Conservation (phyloP, 2,888 invertebrate genomes). For the Drosophila antonietae region DNA sequence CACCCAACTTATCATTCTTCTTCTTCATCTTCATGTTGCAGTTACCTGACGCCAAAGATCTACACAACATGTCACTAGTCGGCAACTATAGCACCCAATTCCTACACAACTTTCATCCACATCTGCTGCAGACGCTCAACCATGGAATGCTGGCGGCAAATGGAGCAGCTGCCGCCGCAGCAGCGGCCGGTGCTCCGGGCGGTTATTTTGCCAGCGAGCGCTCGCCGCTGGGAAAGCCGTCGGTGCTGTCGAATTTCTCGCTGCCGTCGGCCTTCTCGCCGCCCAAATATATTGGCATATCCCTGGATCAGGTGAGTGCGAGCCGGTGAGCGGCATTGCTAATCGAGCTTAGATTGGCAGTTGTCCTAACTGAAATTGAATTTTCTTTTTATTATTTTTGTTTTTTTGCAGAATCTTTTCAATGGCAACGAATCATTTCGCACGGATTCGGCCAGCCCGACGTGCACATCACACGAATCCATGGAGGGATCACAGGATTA, state of each 20-base stretch:
- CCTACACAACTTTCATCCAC: constrained; percentile 89
- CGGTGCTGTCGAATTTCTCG: constrained; percentile 88
- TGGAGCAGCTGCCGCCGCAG: constrained; percentile 80
- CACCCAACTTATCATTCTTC: neutral
- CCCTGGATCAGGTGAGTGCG: constrained; percentile 84
- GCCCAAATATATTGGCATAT: constrained; percentile 87
- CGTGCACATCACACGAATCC: constrained; percentile 87
- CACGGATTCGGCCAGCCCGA: constrained; percentile 87
- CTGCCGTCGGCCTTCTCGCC: constrained; percentile 90
- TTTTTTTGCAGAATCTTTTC: constrained; percentile 82
- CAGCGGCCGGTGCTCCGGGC: constrained; percentile 78
- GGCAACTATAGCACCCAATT: constrained; percentile 89
- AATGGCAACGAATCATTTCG: constrained; percentile 85
- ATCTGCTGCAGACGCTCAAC: constrained; percentile 89
- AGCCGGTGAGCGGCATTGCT: constrained; percentile 15
- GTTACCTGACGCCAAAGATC: constrained; percentile 87
- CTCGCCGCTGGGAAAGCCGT: constrained; percentile 86
- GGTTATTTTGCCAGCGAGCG: constrained; percentile 85
- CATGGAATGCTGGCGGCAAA: constrained; percentile 86
- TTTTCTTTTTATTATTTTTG: constrained; percentile 12
- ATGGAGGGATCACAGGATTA: constrained; percentile 87
- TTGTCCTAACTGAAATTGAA: constrained; percentile 70
- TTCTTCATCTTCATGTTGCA: constrained; percentile 38
- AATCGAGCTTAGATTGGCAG: constrained; percentile 63
- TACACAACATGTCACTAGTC: constrained; percentile 88